Base-by-base conservation (phyloP, 2,888 invertebrate genomes). In the Rambutsinella grinnellia region DNA sequence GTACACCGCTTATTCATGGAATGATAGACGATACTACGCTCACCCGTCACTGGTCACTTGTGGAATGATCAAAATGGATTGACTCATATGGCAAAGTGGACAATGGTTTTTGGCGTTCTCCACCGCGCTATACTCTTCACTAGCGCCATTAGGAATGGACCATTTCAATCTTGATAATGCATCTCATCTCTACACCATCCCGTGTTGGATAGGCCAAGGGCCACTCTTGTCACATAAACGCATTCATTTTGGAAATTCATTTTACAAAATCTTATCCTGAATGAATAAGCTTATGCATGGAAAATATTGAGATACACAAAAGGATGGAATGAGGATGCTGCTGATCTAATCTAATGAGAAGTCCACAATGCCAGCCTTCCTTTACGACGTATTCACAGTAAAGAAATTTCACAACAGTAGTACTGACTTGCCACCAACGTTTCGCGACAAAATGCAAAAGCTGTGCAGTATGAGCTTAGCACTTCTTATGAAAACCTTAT, bases 31-130 rank as follows among this genome's bases (percentile, higher is more conserved):
- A 17, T 46, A 36, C n/a, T 2, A 28, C 28, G 47, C n/a, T n/a
- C n/a, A n/a, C n/a, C 6, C 49, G 53, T 28, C 57, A 67, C 62
- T 75, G 75, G 75, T 76, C 76, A 76, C 69, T 69, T 63, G 76
- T 27, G 68, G 76, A 69, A 69, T 65, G 76, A 76, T 76, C 57
- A 67, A 76, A 57, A 62, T 69, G 76, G 69, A 76, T 76, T 76
- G 68, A 76, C 56, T 56, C 57, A 58, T 44, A 65, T 69, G 44
- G 69, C 76, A 76, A 76, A 60, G 76, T 76, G 76, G 76, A 76
- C 76, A 76, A 76, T 76, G 76, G 76, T 76, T 76, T 76, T 76
- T 76, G 76, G 76, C 76, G 76, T 65, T 69, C 58, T 49, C 63
- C 58, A 67, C 49, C 54, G 36, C 13, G 5, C 36, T 36, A 13